Evolutionary conservation across 1,140 invertebrate genomes (phyloP).

Genomic region (Euwallacea similis): DNA sequence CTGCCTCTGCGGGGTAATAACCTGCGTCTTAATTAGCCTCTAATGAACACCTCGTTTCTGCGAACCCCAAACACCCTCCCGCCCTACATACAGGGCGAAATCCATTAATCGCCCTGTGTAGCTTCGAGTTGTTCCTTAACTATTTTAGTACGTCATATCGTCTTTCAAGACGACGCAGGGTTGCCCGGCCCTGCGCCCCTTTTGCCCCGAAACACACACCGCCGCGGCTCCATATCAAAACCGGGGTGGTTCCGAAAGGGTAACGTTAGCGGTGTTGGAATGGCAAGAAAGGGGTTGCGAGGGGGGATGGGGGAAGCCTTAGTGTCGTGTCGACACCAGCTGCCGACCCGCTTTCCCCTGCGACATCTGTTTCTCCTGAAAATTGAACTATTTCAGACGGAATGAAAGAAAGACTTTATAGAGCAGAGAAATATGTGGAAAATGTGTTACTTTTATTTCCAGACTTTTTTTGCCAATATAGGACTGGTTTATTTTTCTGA

Average conservation of each 20-base stretch:
- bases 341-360: constrained; percentile 33
- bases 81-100: constrained; percentile 22
- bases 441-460: constrained; percentile 7
- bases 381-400: constrained; percentile 28
- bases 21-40: constrained; percentile 53
- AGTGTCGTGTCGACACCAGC: constrained; percentile 44
- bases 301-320: constrained; percentile 34
- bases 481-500: not conserved
- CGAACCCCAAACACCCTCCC: constrained; percentile 23
- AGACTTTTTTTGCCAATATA: not conserved
- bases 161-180: not conserved
- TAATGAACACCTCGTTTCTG: constrained; percentile 52
- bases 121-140: constrained; percentile 6
- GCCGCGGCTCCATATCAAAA: constrained; percentile 31
- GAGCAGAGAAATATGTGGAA: constrained; percentile 10
- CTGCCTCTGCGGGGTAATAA: constrained; percentile 51
- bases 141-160: not conserved
- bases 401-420: constrained; percentile 11
- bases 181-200: constrained; percentile 21
- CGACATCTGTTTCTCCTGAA: constrained; percentile 37
- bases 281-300: constrained; percentile 25
- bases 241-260: constrained; percentile 41
- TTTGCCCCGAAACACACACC: constrained; percentile 26
- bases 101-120: constrained; percentile 4
- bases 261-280: constrained; percentile 38